Evolutionary conservation across 2,888 invertebrate species (phyloP), one percentile per base, ranked within the genome.

Genomic region (Augochlorella aurata): DNA sequence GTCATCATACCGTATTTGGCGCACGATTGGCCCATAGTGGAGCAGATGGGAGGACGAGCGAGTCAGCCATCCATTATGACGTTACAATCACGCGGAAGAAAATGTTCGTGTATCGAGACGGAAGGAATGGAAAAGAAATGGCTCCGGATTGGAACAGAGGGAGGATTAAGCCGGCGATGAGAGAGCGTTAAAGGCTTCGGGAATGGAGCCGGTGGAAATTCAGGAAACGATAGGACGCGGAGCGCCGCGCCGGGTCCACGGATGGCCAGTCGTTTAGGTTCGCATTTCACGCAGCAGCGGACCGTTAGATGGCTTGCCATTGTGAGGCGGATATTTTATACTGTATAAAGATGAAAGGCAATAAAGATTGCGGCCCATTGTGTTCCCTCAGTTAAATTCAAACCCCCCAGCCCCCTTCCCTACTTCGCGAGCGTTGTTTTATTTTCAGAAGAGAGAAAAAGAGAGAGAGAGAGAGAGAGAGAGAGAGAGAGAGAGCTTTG

Each of bases 241-340:
- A 16, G 18, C 63, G 63, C 63, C 29, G 29, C 29, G 63, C 84
- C 82, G 81, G 87, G 86, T 84, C 79, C 87, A 77, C 85, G 81
- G 85, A 88, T 79, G 73, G 74, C 77, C 77, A 80, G 74, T 80
- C 90, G 89, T 90, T 90, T 89, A 89, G 87, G 89, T 89, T 89
- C 88, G 89, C 85, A 89, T 90, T 90, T 90, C 90, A 90, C 89
- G 90, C 89, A 88, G 87, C 86, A 82, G 29, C 82, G 87, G 78
- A 76, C 80, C 85, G 69, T 74, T 75, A 82, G 85, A 85, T 87
- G 77, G 84, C 63, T 47, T 71, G 83, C 81, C 81, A 85, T 87
- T 85, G 83, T 87, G 69, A 61, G 72, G 71, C 83, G 85, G 87
- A 85, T 87, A 87, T 87, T 84, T 83, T 79, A 80, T 84, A 87